A percentile compares a stretch with the other conserved stretches of the same genome.
Conservation (phyloP, 1,140 invertebrate genomes). For the Rhopalosiphum padi region DNA sequence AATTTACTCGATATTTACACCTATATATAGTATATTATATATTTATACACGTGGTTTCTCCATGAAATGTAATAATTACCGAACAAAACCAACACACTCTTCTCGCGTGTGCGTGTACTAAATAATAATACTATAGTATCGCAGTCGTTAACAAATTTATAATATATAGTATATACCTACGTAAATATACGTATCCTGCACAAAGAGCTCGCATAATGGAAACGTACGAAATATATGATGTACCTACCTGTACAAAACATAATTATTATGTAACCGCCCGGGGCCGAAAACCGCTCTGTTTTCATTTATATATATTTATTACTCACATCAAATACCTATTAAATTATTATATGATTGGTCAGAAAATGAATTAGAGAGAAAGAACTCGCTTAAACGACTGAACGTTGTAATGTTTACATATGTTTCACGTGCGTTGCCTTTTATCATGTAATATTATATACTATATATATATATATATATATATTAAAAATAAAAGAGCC, state of each 20-base stretch:
- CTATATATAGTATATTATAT: neutral
- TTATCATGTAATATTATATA: no score
- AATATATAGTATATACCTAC: neutral
- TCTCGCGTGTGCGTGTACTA: neutral
- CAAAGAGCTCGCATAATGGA: neutral
- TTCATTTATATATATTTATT: neutral
- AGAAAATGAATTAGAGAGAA: neutral
- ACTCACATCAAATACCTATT: neutral
- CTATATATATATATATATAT: neutral
- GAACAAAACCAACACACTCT: neutral
- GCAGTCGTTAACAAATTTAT: neutral
- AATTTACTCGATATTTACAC: neutral
- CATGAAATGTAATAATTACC: conserved; percentile 15
- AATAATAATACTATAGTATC: neutral
- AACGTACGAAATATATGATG: neutral
- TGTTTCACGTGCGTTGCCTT: neutral
- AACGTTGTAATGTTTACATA: neutral
- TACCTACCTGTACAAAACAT: neutral
- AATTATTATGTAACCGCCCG: neutral
- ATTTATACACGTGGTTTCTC: neutral
- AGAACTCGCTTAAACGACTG: neutral
- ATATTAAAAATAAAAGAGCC: neutral
- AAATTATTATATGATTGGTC: neutral
- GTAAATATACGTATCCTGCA: neutral
- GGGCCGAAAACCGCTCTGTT: neutral